phyloP scores from a whole-genome alignment of 2,888 invertebrate genomes.

The Nudaria mundana region DNA sequence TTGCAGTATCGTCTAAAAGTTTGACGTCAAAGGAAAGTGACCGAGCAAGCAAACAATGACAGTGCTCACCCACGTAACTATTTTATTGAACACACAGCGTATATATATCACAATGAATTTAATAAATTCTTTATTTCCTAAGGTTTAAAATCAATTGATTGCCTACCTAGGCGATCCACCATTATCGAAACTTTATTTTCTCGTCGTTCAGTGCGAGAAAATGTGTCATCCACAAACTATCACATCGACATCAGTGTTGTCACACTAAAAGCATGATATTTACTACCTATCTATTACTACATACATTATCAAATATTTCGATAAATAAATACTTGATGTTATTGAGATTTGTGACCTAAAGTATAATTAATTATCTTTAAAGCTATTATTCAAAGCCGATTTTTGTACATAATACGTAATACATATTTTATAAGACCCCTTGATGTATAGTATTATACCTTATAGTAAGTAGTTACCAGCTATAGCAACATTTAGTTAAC shows the following conservation, averaged over 20 bases:
- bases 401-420: too few species aligned
- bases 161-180: slow-evolving; percentile 78
- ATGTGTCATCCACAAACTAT: slow-evolving; percentile 61
- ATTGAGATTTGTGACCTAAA: neutral
- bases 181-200: slow-evolving; percentile 63
- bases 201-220: slow-evolving; percentile 50
- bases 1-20: slow-evolving; percentile 53
- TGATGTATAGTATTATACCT: neutral
- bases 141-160: slow-evolving; percentile 25
- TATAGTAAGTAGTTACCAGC: neutral
- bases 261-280: neutral
- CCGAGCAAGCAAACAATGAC: slow-evolving; percentile 63
- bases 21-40: slow-evolving; percentile 78
- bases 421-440: too few species aligned
- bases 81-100: slow-evolving; percentile 19
- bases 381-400: neutral
- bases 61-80: slow-evolving; percentile 44
- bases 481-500: slow-evolving; percentile 13
- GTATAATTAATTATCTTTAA: neutral
- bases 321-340: too few species aligned
- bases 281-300: neutral
- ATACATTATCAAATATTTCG: neutral
- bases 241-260: slow-evolving; percentile 29
- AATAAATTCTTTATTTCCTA: slow-evolving; percentile 8
- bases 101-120: slow-evolving; percentile 11